phyloP scores from a whole-genome alignment of 2,888 invertebrate genomes.

The Eledona agricola region DNA sequence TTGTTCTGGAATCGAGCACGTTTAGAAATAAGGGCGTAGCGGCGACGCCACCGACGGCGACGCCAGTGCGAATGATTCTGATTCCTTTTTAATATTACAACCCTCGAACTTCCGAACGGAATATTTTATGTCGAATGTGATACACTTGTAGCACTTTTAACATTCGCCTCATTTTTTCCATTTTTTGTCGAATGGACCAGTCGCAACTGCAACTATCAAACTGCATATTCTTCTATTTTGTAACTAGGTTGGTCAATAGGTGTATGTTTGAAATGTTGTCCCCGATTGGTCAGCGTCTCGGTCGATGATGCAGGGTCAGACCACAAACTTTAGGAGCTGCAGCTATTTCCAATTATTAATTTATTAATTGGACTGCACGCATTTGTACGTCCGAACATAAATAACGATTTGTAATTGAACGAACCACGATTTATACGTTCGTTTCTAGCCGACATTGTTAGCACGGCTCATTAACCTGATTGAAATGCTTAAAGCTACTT shows the following conservation, averaged over 20 bases:
- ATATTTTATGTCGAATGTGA: slow-evolving; percentile 3
- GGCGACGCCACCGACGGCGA: slow-evolving; percentile 34
- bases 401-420: slow-evolving; percentile 28
- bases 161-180: too few relatives aligned
- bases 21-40: slow-evolving; percentile 27
- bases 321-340: slow-evolving; percentile 22
- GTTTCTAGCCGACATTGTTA: slow-evolving; percentile 28
- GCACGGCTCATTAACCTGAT: slow-evolving; percentile 34
- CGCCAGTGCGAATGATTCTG: slow-evolving; percentile 27
- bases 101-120: slow-evolving; percentile 1
- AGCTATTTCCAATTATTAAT: slow-evolving; percentile 15
- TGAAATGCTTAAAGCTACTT: slow-evolving; percentile 34
- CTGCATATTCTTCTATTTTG: slow-evolving; percentile 27
- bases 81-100: slow-evolving; percentile 16
- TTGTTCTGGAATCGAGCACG: slow-evolving; percentile 19
- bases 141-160: too few relatives aligned
- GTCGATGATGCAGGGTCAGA: slow-evolving; percentile 28
- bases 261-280: slow-evolving; percentile 26
- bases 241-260: slow-evolving; percentile 28
- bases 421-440: slow-evolving; percentile 28
- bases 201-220: slow-evolving; percentile 6
- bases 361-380: slow-evolving; percentile 16
- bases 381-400: slow-evolving; percentile 25
- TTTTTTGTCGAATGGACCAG: too few relatives aligned
- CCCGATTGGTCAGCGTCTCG: slow-evolving; percentile 20